These are phyloP conservation scores for Apteryx owenii DNA, from an alignment of 2,113 vertebrate genomes.

Conservation along the genomic window DNA sequence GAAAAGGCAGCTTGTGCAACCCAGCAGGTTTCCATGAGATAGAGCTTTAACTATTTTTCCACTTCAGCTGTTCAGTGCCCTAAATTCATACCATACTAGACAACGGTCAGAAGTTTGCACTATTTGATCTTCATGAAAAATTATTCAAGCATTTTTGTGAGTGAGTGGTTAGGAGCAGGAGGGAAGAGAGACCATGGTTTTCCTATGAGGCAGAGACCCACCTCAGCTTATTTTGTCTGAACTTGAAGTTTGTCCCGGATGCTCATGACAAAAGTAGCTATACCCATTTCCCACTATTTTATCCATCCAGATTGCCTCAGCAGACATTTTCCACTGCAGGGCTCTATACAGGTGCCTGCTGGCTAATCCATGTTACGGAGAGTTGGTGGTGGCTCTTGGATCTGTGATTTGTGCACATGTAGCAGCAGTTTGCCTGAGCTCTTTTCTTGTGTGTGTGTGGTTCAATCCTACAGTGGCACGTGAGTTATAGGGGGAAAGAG, in stretches of 20 bases:
- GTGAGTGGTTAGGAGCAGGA: not conserved
- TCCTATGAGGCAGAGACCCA: not conserved
- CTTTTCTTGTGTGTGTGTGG: not conserved
- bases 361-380: not conserved
- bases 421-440: not conserved
- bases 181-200: not conserved
- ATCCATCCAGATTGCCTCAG: not conserved
- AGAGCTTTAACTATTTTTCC: too few relatives aligned
- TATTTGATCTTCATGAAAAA: not conserved
- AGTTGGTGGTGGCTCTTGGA: too few relatives aligned
- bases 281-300: not conserved
- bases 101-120: not conserved
- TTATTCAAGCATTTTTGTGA: not conserved
- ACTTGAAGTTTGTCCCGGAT: not conserved
- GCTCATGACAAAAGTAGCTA: not conserved
- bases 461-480: not conserved
- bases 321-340: not conserved
- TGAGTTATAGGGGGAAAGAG: not conserved
- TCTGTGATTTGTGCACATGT: not conserved
- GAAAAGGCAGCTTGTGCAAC: not conserved
- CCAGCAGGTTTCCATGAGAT: too few relatives aligned
- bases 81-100: not conserved
- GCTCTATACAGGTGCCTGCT: not conserved
- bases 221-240: not conserved
- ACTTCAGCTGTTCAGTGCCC: not conserved